Evolutionary conservation across 2,797 vertebrate species (phyloP), one percentile per base, ranked within the genome.

Genomic region (Gallirallus australis): DNA sequence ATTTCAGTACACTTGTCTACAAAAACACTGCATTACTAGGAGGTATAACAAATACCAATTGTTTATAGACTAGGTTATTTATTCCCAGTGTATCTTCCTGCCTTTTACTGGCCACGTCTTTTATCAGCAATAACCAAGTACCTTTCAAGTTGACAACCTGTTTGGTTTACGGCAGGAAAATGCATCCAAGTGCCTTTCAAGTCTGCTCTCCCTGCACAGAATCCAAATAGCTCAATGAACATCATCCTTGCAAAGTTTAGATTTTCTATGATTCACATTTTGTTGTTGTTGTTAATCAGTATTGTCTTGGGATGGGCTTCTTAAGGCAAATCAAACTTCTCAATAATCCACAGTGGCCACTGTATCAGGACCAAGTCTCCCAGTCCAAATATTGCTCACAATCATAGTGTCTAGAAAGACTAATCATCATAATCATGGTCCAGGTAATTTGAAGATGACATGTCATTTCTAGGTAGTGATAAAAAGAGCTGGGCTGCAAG

Each of bases 81-180:
- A 90, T 73, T 86, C 57, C 86, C 39, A 85, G 57, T 42, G 54
- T 87, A 39, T 93, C 94, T 92, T 80, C 54, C 82, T 82, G 78
- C 72, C 30, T 93, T 91, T 96, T 64, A 83, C 93, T 89, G 60
- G 82, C 89, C 79, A 64, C 5, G 37, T 80, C 89, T 96, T 95
- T 93, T 79, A 86, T 89, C 95, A 93, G 94, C 92, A 96, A 94
- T 95, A 95, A 91, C 78, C 76, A 63, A 94, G 94, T 83, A 93
- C 75, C 91, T 96, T 95, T 90, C 91, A 92, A 95, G 68, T 72
- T 45, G 65, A 88, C 45, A 60, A 60, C 88, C 72, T 79, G 50
- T 71, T 76, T 75, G 35, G 88, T 70, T 78, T 94, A n/a, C 0
- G 1, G 86, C 56, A 78, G 80, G 57, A 68, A 92, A 94, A 94